Evolutionary conservation across 2,797 vertebrate genomes (phyloP).

Genomic region (Chromis chromis): DNA sequence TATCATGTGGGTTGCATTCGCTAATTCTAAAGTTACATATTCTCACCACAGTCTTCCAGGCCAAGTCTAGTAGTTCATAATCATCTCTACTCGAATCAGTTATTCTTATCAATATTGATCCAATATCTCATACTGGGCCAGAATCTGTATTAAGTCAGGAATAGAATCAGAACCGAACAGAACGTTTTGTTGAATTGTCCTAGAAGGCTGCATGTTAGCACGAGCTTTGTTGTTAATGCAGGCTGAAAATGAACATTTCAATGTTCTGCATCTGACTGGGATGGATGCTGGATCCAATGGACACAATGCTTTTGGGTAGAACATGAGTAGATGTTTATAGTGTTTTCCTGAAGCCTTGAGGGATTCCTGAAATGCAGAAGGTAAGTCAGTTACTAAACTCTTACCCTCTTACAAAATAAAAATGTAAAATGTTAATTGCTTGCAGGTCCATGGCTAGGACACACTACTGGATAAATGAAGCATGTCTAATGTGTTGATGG

Average conservation of each 20-base stretch:
- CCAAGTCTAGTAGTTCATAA: conserved; percentile 55
- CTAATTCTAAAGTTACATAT: conserved; percentile 48
- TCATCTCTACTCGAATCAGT: background rate
- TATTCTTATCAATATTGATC: conserved; percentile 1
- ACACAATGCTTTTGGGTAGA: conserved; percentile 68
- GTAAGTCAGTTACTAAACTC: conserved; percentile 65
- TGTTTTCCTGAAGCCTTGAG: conserved; percentile 65
- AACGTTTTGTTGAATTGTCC: conserved; percentile 56
- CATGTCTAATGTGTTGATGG: conserved; percentile 64
- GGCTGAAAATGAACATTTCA: conserved; percentile 76
- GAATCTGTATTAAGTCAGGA: background rate
- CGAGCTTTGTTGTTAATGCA: conserved; percentile 65
- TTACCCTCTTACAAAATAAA: conserved; percentile 59
- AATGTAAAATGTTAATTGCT: conserved; percentile 31
- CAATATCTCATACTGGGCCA: conserved; percentile 1
- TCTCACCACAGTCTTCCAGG: conserved; percentile 78
- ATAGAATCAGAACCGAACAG: conserved; percentile 6
- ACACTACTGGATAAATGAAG: conserved; percentile 43
- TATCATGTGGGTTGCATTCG: conserved; percentile 46
- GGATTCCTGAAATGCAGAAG: conserved; percentile 70
- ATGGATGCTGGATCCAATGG: conserved; percentile 69
- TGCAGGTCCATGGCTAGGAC: conserved; percentile 39
- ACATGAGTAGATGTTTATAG: conserved; percentile 67
- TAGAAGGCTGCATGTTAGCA: conserved; percentile 74
- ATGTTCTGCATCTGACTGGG: conserved; percentile 76